Conservation (phyloP, 2,888 invertebrate genomes). For the Caenorhabditis sp. region DNA sequence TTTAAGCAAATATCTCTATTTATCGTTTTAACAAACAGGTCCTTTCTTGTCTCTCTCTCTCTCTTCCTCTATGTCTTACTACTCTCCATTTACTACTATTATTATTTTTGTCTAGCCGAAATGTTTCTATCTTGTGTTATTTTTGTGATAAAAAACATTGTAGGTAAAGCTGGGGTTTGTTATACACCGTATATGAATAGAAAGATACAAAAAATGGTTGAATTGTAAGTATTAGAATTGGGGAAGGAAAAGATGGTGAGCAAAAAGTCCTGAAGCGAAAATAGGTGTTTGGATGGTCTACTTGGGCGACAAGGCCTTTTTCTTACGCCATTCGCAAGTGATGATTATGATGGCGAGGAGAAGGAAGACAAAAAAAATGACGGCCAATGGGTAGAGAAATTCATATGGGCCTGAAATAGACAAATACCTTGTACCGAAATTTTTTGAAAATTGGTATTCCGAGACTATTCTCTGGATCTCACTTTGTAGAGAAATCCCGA, state of each 20-base stretch:
- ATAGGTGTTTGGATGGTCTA: neutral
- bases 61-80: neutral
- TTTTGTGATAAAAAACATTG: neutral
- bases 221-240: neutral
- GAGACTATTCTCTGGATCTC: neutral
- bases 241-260: neutral
- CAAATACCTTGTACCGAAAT: no score
- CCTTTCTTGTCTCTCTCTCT: constrained; percentile 15
- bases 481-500: neutral
- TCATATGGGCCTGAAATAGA: constrained; percentile 43
- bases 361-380: constrained; percentile 52
- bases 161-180: no score
- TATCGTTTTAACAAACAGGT: neutral
- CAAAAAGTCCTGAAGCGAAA: neutral
- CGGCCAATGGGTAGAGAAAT: constrained; percentile 57
- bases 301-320: constrained; percentile 12
- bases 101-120: neutral
- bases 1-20: neutral
- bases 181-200: constrained; percentile 8
- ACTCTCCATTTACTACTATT: no score
- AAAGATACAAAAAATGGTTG: neutral
- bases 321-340: constrained; percentile 56
- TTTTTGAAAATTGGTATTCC: neutral
- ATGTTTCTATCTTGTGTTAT: constrained; percentile 1
- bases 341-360: constrained; percentile 53